Evolutionary conservation across 2,797 vertebrate genomes (phyloP).

Genomic region (Emys orbicularis): DNA sequence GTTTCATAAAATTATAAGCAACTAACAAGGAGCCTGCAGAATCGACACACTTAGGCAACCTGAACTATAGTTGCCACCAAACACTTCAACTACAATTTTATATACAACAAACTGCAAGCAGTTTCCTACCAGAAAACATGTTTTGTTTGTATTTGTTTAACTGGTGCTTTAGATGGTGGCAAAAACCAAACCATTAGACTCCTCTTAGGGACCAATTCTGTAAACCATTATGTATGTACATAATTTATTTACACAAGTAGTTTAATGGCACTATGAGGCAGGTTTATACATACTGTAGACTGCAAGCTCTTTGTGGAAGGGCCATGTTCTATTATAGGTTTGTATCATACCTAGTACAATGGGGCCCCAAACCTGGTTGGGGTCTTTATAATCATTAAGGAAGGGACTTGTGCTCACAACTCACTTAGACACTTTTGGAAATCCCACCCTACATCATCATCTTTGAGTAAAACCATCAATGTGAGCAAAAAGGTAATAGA

Average conservation of each 20-base stretch:
- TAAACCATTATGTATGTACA: neutral
- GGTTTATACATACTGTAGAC: neutral
- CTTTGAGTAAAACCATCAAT: neutral
- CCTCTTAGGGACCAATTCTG: neutral
- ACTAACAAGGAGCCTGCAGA: neutral
- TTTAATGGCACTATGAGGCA: neutral
- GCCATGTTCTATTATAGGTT: neutral
- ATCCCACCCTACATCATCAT: neutral
- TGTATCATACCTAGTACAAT: neutral
- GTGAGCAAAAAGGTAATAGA: neutral
- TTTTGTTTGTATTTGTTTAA: rapidly evolving
- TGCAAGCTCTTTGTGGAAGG: neutral
- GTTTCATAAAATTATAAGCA: neutral
- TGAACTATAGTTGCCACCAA: neutral
- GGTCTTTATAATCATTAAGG: neutral
- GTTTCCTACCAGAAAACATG: neutral
- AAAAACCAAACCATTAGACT: rapidly evolving
- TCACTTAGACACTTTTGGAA: neutral
- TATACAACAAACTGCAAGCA: neutral
- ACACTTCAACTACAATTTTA: neutral
- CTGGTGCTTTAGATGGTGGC: rapidly evolving
- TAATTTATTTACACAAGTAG: neutral
- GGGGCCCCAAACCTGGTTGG: neutral
- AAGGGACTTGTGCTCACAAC: neutral
- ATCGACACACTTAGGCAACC: neutral